Conservation (phyloP, 2,113 vertebrate genomes). For the human region DNA sequence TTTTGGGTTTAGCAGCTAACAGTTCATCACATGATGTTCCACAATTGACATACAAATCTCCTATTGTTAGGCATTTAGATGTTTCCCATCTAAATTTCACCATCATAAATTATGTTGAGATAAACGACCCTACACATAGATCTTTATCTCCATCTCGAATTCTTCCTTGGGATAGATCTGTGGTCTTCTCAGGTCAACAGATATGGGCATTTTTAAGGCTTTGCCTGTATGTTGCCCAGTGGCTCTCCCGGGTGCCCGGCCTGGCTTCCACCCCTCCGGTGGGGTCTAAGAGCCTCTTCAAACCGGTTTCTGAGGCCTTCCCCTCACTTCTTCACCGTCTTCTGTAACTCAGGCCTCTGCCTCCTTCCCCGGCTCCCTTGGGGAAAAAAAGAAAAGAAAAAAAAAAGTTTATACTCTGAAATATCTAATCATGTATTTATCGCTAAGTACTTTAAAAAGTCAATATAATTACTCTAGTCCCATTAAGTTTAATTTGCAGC, state of each 20-base stretch:
- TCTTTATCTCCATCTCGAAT: background rate
- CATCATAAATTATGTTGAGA: background rate
- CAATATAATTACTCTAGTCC: conserved; percentile 85
- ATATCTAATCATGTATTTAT: conserved; percentile 85
- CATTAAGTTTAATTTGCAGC: conserved; percentile 87
- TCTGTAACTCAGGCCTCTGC: background rate
- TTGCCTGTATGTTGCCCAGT: background rate
- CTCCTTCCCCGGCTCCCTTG: background rate
- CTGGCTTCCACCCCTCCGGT: background rate
- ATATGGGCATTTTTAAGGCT: background rate
- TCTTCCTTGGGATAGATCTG: background rate
- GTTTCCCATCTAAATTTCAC: background rate
- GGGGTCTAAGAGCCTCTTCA: background rate
- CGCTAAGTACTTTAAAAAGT: conserved; percentile 85
- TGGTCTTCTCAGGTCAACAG: background rate
- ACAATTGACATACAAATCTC: background rate
- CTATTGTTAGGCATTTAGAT: background rate
- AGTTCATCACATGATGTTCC: background rate
- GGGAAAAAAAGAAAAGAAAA: conserved; percentile 31
- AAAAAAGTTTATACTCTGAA: conserved; percentile 53
- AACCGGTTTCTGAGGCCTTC: background rate
- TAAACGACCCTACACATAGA: background rate
- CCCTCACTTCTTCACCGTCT: accelerated
- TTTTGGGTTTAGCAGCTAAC: background rate
- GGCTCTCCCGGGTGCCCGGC: background rate